Conservation (phyloP, 2,113 vertebrate genomes). For the Gopherus evgoodei region DNA sequence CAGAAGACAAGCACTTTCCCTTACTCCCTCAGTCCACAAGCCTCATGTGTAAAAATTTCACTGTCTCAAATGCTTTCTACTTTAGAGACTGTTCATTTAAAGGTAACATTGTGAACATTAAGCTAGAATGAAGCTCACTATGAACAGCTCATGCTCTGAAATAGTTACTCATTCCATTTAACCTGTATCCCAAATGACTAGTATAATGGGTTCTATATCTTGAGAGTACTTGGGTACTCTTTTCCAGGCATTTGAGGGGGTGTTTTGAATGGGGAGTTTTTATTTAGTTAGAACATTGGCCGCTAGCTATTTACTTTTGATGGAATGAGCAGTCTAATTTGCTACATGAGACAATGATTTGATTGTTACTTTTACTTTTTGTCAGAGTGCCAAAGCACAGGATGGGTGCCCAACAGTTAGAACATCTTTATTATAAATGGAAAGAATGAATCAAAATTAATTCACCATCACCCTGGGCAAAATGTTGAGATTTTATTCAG, state of each 20-base stretch:
- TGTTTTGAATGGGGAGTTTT: constrained; percentile 2
- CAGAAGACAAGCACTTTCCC: not conserved
- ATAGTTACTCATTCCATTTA: not conserved
- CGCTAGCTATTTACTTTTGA: constrained; percentile 31
- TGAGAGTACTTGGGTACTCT: not conserved
- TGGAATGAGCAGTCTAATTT: constrained; percentile 39
- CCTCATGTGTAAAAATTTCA: not conserved
- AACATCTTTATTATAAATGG: not conserved
- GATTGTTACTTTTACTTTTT: constrained; percentile 39
- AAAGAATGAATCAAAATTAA: constrained; percentile 38
- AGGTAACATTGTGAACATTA: not conserved
- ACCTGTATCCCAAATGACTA: not conserved
- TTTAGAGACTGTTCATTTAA: not conserved
- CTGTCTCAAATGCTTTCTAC: not conserved
- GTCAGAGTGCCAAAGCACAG: constrained; percentile 19
- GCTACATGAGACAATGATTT: not conserved
- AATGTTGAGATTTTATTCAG: not conserved
- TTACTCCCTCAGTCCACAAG: not conserved
- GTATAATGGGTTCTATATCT: not conserved
- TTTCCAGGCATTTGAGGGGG: not conserved
- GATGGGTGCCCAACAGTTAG: not conserved
- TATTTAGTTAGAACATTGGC: not conserved
- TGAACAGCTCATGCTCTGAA: not conserved
- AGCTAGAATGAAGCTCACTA: not conserved
- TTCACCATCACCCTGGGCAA: not conserved